Evolutionary conservation across 2,113 vertebrate genomes (phyloP).

Genomic region (Empidonax traillii): DNA sequence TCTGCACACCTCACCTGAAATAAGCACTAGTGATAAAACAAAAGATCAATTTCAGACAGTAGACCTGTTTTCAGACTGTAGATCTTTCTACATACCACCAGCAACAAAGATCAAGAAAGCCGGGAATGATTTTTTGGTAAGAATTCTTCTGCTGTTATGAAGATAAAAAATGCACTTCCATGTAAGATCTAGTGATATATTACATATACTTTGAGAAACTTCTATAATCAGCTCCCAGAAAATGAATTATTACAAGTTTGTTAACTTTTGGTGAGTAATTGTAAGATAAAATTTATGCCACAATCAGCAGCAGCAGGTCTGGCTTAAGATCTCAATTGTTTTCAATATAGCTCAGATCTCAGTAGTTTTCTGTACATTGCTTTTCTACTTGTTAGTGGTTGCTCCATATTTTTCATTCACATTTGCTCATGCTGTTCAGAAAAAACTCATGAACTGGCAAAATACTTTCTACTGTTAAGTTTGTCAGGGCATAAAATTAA

Average conservation of each 20-base stretch:
- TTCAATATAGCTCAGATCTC: background rate
- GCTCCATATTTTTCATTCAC: background rate
- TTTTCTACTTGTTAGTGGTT: background rate
- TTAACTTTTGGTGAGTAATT: background rate
- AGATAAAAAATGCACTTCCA: background rate
- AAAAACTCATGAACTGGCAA: background rate
- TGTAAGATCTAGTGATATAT: background rate
- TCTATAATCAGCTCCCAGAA: background rate
- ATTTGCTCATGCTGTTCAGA: background rate
- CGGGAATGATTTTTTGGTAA: background rate
- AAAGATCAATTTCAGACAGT: background rate
- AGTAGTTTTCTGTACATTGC: background rate
- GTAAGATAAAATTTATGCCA: background rate
- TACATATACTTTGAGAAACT: background rate
- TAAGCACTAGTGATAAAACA: background rate
- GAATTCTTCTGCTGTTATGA: background rate
- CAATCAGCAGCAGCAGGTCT: background rate
- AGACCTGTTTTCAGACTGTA: background rate
- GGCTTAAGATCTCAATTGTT: background rate
- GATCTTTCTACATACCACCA: too few relatives aligned
- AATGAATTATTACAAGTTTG: background rate
- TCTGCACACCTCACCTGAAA: background rate
- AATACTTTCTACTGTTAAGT: background rate
- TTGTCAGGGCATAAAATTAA: background rate
- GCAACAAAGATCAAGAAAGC: background rate